Evolutionary conservation across 2,888 invertebrate genomes (phyloP), one percentile per base, ranked within the genome.

Genomic region (Carcina quercana): DNA sequence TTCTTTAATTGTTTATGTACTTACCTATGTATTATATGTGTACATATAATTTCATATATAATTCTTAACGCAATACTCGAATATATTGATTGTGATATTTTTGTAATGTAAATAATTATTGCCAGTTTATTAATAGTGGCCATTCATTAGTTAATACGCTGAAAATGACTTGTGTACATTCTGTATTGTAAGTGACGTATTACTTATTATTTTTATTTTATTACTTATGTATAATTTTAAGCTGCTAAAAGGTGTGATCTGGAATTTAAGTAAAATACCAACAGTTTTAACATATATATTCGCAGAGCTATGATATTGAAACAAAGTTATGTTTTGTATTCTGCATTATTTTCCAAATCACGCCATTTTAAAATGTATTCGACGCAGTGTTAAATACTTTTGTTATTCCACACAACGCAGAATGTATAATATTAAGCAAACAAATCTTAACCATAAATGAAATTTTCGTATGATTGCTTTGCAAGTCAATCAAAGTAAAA

Each of bases 71-170:
- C 50, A 46, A 56, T 56, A 54, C 53, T 51, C 30, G 24, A 56
- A 6, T 66, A 63, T 68, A 72, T 66, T 72, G 59, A 67, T 65
- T 78, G 79, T 79, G 74, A 78, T 78, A 74, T 66, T 66, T 61
- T 62, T 58, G 52, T 63, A 46, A 62, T 70, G 72, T 76, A 73
- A 73, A 75, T 73, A 71, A 53, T 48, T 34, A 60, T 62, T 66
- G 66, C 64, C 67, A 67, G 64, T 69, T 53, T 54, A 57, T 53
- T 63, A 40, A 53, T 63, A n/a, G 73, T 78, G 76, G 79, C 78
- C 78, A 79, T 80, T 67, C 56, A 58, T 52, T 65, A 57, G 48
- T 42, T 26, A 30, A 27, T 35, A 37, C 30, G 35, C 37, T 34
- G 17, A 40, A 38, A 30, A 34, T 45, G 45, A 50, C 49, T 35